A percentile compares a stretch with the other conserved stretches of the same genome.
These are phyloP conservation scores for Drosophila mimetica DNA, from an alignment of 2,888 invertebrate species.

Conservation along the genomic window DNA sequence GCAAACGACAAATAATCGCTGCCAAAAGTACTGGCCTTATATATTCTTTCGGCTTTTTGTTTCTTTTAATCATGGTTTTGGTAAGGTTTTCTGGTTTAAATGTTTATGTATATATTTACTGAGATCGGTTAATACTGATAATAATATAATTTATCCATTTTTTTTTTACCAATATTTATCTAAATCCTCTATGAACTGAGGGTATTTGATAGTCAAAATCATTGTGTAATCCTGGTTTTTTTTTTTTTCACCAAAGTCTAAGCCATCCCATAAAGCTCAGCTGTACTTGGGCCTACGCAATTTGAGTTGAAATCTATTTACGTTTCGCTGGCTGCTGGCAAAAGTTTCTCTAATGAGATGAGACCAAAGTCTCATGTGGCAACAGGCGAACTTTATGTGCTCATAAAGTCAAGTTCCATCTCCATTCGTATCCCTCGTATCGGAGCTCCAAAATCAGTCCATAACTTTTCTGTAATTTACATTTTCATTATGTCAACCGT, in stretches of 20 bases:
- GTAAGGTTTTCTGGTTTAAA: background rate
- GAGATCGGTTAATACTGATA: background rate
- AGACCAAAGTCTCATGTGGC: conserved; percentile 64
- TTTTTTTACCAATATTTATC: background rate
- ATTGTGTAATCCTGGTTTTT: background rate
- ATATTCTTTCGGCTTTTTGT: conserved; percentile 35
- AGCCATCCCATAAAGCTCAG: conserved; percentile 41
- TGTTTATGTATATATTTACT: background rate
- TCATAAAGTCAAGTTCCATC: conserved; percentile 60
- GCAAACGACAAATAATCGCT: conserved; percentile 72
- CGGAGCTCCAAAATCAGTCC: conserved; percentile 59
- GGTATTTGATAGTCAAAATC: background rate
- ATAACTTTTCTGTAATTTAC: conserved; percentile 75
- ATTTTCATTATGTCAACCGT: conserved; percentile 71
- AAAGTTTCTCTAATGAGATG: conserved; percentile 66
- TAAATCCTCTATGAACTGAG: background rate
- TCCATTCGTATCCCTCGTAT: conserved; percentile 30
- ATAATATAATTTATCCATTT: background rate
- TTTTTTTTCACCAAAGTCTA: background rate
- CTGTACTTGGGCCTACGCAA: conserved; percentile 57
- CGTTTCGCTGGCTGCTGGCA: conserved; percentile 25
- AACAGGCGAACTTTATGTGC: conserved; percentile 62
- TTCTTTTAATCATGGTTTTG: background rate
- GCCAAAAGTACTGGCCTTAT: conserved; percentile 34
- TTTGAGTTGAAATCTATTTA: conserved; percentile 62